Evolutionary conservation across 2,113 vertebrate genomes (phyloP).

Genomic region (Pterocles gutturalis): DNA sequence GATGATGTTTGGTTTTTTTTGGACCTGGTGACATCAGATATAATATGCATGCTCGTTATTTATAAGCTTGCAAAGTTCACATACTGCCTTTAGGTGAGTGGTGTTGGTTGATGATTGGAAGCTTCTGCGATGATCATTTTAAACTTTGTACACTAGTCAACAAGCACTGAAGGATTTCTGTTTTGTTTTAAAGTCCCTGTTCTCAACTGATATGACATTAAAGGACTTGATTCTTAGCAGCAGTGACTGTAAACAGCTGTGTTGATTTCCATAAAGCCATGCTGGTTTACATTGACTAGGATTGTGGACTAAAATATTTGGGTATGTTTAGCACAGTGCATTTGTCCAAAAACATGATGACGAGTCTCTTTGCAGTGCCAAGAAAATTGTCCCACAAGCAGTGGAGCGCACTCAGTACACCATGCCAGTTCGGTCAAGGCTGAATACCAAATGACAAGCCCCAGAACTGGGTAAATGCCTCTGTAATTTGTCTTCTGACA

Average conservation of each 20-base stretch:
- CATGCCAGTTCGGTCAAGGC: slow-evolving; percentile 22
- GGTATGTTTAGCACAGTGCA: background rate
- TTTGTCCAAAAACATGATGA: slow-evolving; percentile 34
- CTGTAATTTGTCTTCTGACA: slow-evolving; percentile 61
- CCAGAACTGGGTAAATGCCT: slow-evolving; percentile 43
- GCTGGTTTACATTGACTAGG: background rate
- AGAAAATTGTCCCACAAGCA: slow-evolving; percentile 40
- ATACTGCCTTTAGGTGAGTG: background rate
- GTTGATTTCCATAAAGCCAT: background rate
- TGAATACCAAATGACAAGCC: slow-evolving; percentile 10
- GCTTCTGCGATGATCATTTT: background rate
- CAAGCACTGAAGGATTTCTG: too few species aligned
- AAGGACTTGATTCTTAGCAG: background rate
- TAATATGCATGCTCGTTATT: accelerated
- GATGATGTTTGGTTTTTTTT: background rate
- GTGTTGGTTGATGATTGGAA: background rate
- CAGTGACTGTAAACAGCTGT: background rate
- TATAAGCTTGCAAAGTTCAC: background rate
- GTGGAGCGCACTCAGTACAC: background rate
- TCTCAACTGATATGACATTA: accelerated
- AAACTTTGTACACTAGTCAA: background rate
- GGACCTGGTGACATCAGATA: background rate
- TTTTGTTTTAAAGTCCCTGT: background rate
- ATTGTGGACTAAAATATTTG: background rate
- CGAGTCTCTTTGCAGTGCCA: slow-evolving; percentile 18